phyloP scores from a whole-genome alignment of 1,140 invertebrate species.

The Drosophila jambulina region DNA sequence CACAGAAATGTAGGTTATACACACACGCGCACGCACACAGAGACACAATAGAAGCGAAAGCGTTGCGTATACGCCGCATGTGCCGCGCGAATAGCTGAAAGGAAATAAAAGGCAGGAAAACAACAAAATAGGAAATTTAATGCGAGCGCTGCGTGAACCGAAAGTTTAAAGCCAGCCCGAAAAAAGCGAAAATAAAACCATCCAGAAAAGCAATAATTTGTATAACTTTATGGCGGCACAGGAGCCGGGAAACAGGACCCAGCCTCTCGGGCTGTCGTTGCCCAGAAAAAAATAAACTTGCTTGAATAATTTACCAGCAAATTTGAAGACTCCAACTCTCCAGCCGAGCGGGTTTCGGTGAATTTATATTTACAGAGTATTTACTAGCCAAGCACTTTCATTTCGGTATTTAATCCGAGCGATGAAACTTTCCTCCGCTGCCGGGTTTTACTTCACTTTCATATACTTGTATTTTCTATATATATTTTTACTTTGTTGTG shows the following conservation, averaged over 20 bases:
- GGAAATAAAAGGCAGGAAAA: constrained; percentile 51
- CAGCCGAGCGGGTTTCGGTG: constrained; percentile 12
- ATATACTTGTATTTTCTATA: constrained; percentile 12
- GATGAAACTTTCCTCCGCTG: not conserved
- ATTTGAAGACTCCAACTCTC: constrained; percentile 39
- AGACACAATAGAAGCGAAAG: constrained; percentile 31
- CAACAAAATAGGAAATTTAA: constrained; percentile 65
- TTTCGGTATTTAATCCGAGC: not conserved
- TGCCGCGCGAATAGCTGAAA: constrained; percentile 32
- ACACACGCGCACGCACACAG: constrained; percentile 31
- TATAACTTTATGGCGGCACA: constrained; percentile 51
- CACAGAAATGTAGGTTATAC: constrained; percentile 60
- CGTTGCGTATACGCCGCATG: constrained; percentile 66
- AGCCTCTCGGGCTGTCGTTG: constrained; percentile 9
- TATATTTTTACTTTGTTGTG: constrained; percentile 27
- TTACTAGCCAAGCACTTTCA: constrained; percentile 14
- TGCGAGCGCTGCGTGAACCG: constrained; percentile 47
- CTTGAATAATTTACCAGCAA: constrained; percentile 68
- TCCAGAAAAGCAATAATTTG: constrained; percentile 48
- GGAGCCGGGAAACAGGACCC: constrained; percentile 17
- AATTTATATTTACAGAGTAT: constrained; percentile 31
- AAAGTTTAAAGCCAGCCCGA: constrained; percentile 57
- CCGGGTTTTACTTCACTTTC: constrained; percentile 20
- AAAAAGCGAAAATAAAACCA: constrained; percentile 36
- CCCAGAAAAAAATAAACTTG: constrained; percentile 30